Base-by-base conservation (phyloP, 2,113 vertebrate genomes). In the Vicugna pacos region DNA sequence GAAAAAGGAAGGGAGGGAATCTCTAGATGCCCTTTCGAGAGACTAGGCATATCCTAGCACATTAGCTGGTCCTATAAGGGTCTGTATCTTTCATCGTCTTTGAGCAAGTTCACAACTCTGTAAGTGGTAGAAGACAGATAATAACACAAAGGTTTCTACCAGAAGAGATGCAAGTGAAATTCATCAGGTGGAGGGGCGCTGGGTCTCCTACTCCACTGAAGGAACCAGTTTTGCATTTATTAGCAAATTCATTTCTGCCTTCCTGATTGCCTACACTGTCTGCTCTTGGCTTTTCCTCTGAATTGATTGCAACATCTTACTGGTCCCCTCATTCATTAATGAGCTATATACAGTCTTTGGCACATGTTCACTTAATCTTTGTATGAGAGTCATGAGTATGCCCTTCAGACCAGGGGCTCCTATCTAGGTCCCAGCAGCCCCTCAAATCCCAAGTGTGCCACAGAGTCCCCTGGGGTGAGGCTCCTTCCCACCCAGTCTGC, bases 181-280 rank as follows among this genome's bases (percentile, higher is more conserved):
- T 28, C 22, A 8, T 3, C 15, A 79, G 76, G 76, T 3, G 13
- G 16, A 22, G 12, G 42, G 28, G 65, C 13, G 0, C 20, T 0
- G 28, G 32, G 3, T 8, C 75, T 28, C 20, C 54, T 20, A 22
- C 26, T 7, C 52, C 14, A 6, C 0, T 1, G 52, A 38, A 42
- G 17, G 11, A 50, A 30, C 9, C 38, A 35, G 75, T 24, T 38
- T 22, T 22, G 58, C 35, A 35, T 56, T 58, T 2, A 3, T 22
- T 11, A 22, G 56, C 12, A 6, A 56, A 24, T 67, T 30, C 50
- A 4, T 0, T 38, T 58, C 13, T 0, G 12, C 13, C 26, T 58
- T 82, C 58, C 30, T 6, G 10, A n/a, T 9, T 2, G 7, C 82
- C 20, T 7, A 5, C 48, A 32, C 1, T 46, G 69, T 35, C 85